Evolutionary conservation across 2,888 invertebrate genomes (phyloP).

Genomic region (Fabriciana adippe): DNA sequence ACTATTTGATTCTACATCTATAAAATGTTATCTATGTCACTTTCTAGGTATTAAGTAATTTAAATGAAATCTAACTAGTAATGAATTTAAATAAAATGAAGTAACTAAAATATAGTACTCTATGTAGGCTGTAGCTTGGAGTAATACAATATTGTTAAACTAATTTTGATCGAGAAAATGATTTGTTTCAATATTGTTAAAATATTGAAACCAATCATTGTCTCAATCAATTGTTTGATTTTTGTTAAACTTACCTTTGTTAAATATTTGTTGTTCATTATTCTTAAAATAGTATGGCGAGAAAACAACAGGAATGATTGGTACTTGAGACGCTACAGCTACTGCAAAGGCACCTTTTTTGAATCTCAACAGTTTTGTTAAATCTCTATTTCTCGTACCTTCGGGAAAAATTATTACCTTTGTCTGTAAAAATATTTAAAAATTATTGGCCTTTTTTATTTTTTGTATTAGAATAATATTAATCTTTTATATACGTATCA

Average conservation of each 20-base stretch:
- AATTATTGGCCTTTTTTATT: neutral
- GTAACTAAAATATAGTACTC: too few species aligned
- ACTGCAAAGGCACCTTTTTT: constrained; percentile 87
- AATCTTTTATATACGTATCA: too few species aligned
- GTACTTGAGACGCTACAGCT: constrained; percentile 86
- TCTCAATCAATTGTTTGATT: neutral
- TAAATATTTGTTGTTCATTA: constrained; percentile 73
- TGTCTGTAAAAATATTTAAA: constrained; percentile 62
- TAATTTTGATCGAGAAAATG: too few species aligned
- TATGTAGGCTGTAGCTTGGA: too few species aligned
- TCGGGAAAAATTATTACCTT: constrained; percentile 88
- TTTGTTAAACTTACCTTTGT: constrained; percentile 63
- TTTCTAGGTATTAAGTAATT: too few species aligned
- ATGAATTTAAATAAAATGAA: too few species aligned
- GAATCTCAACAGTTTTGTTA: constrained; percentile 82
- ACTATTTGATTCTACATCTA: too few species aligned
- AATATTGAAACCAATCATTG: too few species aligned
- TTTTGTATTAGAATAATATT: too few species aligned
- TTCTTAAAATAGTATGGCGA: constrained; percentile 85
- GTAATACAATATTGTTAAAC: too few species aligned
- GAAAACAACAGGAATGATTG: constrained; percentile 86
- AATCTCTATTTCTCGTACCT: constrained; percentile 83
- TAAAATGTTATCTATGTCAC: too few species aligned
- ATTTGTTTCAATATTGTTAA: neutral
- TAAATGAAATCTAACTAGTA: too few species aligned